Percentiles rank a stretch among this genome's conserved stretches.
These are phyloP conservation scores for Harmothoe impar DNA, from an alignment of 2,888 invertebrate genomes.

Conservation along the genomic window DNA sequence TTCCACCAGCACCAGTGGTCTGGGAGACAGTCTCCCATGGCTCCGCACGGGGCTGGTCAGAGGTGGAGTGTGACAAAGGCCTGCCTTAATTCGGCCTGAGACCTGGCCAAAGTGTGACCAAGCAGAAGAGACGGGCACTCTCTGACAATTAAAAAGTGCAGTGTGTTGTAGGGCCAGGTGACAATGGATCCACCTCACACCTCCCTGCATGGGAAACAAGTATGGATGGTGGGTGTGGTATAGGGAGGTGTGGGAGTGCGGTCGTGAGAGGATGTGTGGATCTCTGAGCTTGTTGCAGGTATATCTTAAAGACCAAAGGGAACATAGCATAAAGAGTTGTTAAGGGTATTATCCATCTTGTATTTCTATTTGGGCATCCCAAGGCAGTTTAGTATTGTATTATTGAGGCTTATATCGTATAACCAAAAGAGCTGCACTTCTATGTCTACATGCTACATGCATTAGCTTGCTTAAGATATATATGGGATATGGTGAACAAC, in stretches of 20 bases:
- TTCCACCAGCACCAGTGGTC: constrained; percentile 1
- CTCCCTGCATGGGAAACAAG: constrained; percentile 22
- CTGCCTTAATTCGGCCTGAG: constrained; percentile 24
- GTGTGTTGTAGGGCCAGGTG: background rate
- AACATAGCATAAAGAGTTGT: no score
- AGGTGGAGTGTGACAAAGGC: background rate
- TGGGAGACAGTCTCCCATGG: background rate
- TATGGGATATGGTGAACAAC: no score
- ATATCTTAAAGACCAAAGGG: no score
- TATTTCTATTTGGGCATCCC: no score
- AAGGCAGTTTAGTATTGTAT: no score
- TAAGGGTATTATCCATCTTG: no score
- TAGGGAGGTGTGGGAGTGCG: background rate
- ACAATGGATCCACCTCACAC: constrained; percentile 13
- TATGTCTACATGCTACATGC: no score
- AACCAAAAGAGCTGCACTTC: no score
- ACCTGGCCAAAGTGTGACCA: constrained; percentile 16
- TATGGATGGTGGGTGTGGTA: background rate
- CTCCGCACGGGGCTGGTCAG: background rate
- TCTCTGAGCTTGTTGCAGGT: background rate
- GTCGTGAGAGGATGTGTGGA: background rate
- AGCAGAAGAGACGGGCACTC: constrained; percentile 33
- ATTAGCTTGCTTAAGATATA: no score
- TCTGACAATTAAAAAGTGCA: constrained; percentile 19
- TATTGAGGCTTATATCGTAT: no score